These are phyloP conservation scores for Hemibagrus wyckioides DNA, from an alignment of 2,113 vertebrate species.

Conservation along the genomic window DNA sequence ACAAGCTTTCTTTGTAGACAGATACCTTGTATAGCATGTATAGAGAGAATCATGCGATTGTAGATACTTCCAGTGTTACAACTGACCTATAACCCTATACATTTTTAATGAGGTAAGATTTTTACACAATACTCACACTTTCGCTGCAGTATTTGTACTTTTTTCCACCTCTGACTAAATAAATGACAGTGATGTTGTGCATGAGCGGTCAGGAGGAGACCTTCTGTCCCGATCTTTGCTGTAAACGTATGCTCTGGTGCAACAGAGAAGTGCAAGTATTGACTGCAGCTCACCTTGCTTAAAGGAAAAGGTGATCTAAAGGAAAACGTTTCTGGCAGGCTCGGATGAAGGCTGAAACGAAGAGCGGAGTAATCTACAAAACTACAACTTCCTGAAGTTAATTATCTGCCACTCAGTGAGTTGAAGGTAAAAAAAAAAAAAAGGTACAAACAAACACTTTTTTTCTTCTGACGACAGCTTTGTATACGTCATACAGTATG, in stretches of 20 bases:
- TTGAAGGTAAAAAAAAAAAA: neutral
- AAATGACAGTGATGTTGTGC: neutral
- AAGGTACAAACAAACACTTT: neutral
- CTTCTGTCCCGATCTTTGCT: neutral
- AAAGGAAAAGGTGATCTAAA: conserved; percentile 11
- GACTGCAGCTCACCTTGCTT: neutral
- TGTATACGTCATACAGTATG: neutral
- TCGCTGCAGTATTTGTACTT: neutral
- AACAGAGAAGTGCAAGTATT: neutral
- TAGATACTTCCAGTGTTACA: neutral
- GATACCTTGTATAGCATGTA: neutral
- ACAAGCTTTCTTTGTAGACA: neutral
- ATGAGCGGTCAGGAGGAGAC: neutral
- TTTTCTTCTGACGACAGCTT: neutral
- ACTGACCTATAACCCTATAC: neutral
- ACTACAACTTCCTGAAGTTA: neutral
- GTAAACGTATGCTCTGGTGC: neutral
- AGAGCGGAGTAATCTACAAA: neutral
- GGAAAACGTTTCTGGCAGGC: neutral
- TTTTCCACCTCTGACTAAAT: neutral
- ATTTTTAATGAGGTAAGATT: neutral
- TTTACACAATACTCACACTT: neutral
- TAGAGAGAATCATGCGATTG: neutral
- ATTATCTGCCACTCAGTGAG: neutral
- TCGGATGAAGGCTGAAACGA: neutral